A percentile compares a stretch with the other conserved stretches of the same genome.
These are phyloP conservation scores for Mesodorylaimus sp. DNA, from an alignment of 2,888 invertebrate species.

Conservation along the genomic window DNA sequence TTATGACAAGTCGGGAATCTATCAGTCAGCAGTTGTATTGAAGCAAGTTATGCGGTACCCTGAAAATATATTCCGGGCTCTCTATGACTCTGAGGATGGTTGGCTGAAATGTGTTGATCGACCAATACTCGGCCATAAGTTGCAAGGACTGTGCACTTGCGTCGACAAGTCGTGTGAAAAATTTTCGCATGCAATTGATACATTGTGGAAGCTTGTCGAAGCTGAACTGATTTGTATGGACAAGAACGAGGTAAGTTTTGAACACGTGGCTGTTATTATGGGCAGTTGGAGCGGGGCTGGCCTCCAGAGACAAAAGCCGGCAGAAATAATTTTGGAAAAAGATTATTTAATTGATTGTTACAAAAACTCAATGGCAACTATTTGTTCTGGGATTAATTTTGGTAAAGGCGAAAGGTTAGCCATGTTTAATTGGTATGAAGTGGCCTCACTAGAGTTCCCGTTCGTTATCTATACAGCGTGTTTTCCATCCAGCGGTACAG, in stretches of 20 bases:
- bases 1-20: no score
- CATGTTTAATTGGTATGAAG: neutral
- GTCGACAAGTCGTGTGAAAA: neutral
- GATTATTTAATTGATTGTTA: neutral
- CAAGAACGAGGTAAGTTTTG: neutral
- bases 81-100: no score
- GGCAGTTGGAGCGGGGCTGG: no score
- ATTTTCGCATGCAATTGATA: neutral
- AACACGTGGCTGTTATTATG: neutral
- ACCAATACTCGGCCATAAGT: neutral
- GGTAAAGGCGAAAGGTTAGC: neutral
- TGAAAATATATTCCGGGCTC: no score
- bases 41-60: no score
- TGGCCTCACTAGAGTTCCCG: neutral
- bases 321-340: neutral
- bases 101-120: no score
- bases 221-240: neutral
- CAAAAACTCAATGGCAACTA: neutral
- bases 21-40: no score
- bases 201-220: neutral
- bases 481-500: neutral
- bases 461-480: no score
- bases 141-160: neutral
- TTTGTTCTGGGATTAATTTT: neutral
- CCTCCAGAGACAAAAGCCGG: no score